A percentile compares a stretch with the other conserved stretches of the same genome.
phyloP scores from a whole-genome alignment of 2,113 vertebrate genomes.

The Terrapene triunguis region DNA sequence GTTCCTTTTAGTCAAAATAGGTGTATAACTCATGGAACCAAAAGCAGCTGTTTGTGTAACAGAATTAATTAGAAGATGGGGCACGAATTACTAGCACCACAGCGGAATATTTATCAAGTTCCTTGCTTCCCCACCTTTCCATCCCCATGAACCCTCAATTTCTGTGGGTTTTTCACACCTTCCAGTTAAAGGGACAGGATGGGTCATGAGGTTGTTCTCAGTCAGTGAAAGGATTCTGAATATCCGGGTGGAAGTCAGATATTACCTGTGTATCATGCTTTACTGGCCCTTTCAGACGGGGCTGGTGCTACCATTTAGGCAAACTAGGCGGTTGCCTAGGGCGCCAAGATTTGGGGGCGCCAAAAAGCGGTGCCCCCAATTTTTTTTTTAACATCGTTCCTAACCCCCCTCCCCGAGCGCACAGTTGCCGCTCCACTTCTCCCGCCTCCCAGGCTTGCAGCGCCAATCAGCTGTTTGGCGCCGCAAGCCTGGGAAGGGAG shows the following conservation, averaged over 20 bases:
- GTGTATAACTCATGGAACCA: constrained; percentile 64
- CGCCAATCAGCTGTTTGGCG: too few relatives aligned
- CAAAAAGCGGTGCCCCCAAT: too few relatives aligned
- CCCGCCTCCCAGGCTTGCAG: too few relatives aligned
- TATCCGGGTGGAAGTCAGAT: not conserved
- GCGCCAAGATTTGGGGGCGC: too few relatives aligned
- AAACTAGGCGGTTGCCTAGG: too few relatives aligned
- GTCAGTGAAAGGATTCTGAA: not conserved
- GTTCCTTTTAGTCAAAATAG: constrained; percentile 73
- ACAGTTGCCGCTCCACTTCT: too few relatives aligned
- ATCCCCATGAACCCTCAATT: not conserved
- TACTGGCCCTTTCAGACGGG: not conserved
- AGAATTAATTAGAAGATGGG: constrained; percentile 67
- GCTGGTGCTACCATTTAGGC: too few relatives aligned
- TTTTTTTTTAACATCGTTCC: too few relatives aligned
- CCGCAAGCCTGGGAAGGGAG: too few relatives aligned
- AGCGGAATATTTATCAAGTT: constrained; percentile 41
- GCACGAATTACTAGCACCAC: not conserved
- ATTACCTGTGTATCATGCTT: not conserved
- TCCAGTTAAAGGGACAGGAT: not conserved
- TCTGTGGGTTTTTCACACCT: not conserved
- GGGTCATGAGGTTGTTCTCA: not conserved
- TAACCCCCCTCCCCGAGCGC: too few relatives aligned
- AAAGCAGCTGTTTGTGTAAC: constrained; percentile 60
- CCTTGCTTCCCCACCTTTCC: constrained; percentile 5